Percentiles rank a stretch among this genome's conserved stretches.
phyloP scores from a whole-genome alignment of 1,140 invertebrate species.

The Sipha flava region DNA sequence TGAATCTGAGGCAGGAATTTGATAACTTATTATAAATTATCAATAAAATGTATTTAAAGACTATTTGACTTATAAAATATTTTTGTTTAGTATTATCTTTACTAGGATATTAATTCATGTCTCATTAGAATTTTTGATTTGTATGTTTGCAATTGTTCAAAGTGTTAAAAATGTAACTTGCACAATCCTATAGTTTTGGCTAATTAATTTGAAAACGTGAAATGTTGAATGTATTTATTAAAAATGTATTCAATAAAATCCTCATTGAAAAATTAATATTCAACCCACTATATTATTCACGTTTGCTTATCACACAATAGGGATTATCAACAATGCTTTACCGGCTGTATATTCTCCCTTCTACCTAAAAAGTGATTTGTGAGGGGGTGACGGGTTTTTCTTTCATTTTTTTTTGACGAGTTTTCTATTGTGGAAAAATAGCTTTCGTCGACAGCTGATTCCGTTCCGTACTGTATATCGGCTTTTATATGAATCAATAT shows the following conservation, averaged over 20 bases:
- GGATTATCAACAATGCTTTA: constrained; percentile 4
- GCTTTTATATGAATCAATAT: constrained; percentile 5
- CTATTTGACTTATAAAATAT: no score
- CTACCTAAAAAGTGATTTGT: constrained; percentile 24
- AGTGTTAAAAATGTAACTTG: background rate
- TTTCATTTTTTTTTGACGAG: background rate
- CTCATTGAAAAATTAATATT: background rate
- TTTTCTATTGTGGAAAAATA: constrained; percentile 24
- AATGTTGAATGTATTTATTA: background rate
- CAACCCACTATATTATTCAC: background rate
- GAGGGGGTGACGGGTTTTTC: background rate
- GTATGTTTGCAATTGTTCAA: background rate
- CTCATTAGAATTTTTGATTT: no score
- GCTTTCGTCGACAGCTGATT: constrained; percentile 18
- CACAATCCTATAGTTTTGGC: background rate
- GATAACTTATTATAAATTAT: no score
- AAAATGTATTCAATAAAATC: no score
- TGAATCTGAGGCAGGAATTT: no score
- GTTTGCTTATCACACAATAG: background rate
- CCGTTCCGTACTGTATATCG: constrained; percentile 10
- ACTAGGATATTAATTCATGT: no score
- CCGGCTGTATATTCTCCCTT: background rate
- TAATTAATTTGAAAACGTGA: background rate
- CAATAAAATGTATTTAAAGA: no score
- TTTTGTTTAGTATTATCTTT: no score